Percentiles rank a stretch among this genome's conserved stretches.
phyloP scores from a whole-genome alignment of 2,797 vertebrate genomes.

The Microcaecilia unicolor region DNA sequence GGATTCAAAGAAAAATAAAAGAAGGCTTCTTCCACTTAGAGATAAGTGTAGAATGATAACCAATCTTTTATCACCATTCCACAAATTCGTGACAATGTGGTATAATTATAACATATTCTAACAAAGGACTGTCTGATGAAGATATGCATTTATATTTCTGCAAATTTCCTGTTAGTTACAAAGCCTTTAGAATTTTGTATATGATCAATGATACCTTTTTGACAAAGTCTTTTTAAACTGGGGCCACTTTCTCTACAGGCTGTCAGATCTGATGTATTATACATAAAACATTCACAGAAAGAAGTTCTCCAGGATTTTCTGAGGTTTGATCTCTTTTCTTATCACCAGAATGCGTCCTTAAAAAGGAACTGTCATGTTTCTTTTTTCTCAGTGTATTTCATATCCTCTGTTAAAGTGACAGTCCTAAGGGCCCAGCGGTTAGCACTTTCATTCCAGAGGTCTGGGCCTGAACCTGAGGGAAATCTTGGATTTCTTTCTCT shows the following conservation, averaged over 20 bases:
- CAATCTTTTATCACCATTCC: neutral
- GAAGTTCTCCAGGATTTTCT: conserved; percentile 11
- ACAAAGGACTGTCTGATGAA: neutral
- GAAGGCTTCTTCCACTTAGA: neutral
- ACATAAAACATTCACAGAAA: conserved; percentile 14
- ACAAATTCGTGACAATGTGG: neutral
- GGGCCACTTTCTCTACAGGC: conserved; percentile 5
- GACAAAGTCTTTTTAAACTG: conserved; percentile 16
- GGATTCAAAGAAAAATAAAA: neutral
- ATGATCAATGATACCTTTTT: conserved; percentile 20
- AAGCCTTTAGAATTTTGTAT: conserved; percentile 16
- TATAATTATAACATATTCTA: neutral
- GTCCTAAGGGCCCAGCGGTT: no score
- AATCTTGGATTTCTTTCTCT: no score
- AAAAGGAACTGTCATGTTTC: no score
- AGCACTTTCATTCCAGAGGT: no score
- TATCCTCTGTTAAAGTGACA: no score
- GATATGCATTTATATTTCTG: neutral
- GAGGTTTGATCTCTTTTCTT: neutral
- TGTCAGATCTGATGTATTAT: conserved; percentile 18
- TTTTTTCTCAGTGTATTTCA: no score
- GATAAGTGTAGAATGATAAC: neutral
- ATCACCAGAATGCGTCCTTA: conserved; percentile 1
- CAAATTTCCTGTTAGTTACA: conserved; percentile 8
- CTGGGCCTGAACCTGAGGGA: no score